Base-by-base conservation (phyloP, 1,140 invertebrate genomes). In the Heterodera schachtii region DNA sequence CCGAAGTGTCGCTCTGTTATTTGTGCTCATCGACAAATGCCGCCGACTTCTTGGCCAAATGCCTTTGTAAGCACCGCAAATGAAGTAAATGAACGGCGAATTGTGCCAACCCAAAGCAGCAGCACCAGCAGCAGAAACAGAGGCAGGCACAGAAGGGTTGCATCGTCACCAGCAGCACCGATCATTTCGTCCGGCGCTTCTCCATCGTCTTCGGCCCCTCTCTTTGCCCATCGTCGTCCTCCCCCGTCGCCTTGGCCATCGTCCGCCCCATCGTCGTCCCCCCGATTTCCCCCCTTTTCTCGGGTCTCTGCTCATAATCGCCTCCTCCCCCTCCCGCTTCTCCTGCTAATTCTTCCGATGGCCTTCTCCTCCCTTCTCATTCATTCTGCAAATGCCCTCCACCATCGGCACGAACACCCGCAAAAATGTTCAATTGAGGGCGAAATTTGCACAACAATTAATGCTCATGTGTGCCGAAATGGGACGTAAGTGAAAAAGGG, bases 401-500 rank as follows among this genome's bases (percentile, higher is more conserved):
- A 78, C 47, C 76, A 78, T n/a, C 64, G 64, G 5, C 70, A 78
- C 70, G 57, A 78, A n/a, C 21, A 78, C n/a, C 9, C 2, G 4
- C 13, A n/a, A 6, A 78, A 78, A 46, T 78, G 76, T 64, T 49
- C 76, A 13, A 21, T 46, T 21, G 82, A 83, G 44, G 80, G 80
- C 71, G 79, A 86, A 47, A 77, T 88, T 19, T 89, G 88, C 84
- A 84, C 89, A 13, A 85, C 80, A 74, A 89, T 82, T 71, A 83
- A 70, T 44, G 88, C 88, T 57, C 82, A 85, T 52, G 81, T 89
- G 73, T 89, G 88, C 78, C 74, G 84, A n/a, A 89, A 89, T 77
- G 84, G 83, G 57, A 89, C 88, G 88, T 86, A 81, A 84, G 84
- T 86, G 70, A 52, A 52, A 8, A 11, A 11, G 11, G 9, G 64